Evolutionary conservation across 2,113 vertebrate species (phyloP).

Genomic region (Phainopepla nitens): DNA sequence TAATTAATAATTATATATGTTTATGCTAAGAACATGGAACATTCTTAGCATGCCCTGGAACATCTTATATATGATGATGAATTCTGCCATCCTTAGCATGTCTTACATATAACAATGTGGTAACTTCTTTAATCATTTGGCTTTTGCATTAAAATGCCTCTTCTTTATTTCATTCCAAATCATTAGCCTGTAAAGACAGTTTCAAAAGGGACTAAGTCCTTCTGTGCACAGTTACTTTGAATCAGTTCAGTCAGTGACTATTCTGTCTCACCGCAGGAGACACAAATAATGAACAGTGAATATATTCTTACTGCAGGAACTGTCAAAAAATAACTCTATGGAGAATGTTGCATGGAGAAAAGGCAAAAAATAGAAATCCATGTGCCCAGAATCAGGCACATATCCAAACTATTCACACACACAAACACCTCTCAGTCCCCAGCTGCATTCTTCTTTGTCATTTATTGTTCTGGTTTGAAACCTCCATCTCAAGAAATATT

Average conservation of each 20-base stretch:
- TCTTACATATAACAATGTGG: accelerated
- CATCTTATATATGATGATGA: neutral
- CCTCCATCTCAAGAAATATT: neutral
- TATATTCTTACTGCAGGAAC: neutral
- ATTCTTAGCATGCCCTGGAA: neutral
- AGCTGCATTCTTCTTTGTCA: neutral
- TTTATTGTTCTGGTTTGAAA: neutral
- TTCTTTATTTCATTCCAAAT: neutral
- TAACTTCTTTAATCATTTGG: neutral
- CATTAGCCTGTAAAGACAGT: neutral
- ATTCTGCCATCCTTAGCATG: neutral
- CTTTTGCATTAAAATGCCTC: neutral
- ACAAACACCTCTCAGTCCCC: neutral
- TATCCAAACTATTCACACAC: neutral
- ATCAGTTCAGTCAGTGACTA: neutral
- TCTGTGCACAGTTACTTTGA: neutral
- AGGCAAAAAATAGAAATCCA: neutral
- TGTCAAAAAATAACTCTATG: neutral
- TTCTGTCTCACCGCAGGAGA: neutral
- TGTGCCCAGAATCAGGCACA: neutral
- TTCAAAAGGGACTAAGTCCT: neutral
- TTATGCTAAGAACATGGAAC: neutral
- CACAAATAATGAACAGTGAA: neutral
- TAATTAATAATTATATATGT: neutral
- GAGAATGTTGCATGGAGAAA: neutral